Evolutionary conservation across 2,113 vertebrate genomes (phyloP).

Genomic region (Ochotona princeps): DNA sequence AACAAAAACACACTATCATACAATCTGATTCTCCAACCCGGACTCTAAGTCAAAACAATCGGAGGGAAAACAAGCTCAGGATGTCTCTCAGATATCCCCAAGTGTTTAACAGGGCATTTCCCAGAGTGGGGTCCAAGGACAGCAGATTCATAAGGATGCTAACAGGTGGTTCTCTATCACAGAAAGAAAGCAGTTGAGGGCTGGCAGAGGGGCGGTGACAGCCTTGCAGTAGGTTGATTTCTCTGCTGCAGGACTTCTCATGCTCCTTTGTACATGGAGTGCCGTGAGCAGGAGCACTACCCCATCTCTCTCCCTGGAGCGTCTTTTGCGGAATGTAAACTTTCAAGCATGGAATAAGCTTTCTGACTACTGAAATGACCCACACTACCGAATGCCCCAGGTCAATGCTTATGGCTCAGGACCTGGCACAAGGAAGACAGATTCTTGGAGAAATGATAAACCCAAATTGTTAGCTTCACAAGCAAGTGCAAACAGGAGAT

Average conservation of each 20-base stretch:
- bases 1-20: no score
- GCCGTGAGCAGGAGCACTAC: not conserved
- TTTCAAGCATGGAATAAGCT: slow-evolving; percentile 47
- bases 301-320: not conserved
- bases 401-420: not conserved
- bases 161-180: not conserved
- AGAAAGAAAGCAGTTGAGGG: not conserved
- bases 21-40: not conserved
- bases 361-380: not conserved
- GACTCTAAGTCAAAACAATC: not conserved
- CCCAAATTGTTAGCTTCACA: not conserved
- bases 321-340: not conserved
- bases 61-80: not conserved
- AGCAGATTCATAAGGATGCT: slow-evolving; percentile 17
- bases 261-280: not conserved
- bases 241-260: not conserved
- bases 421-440: not conserved
- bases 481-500: slow-evolving; percentile 22
- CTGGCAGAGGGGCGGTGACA: no score
- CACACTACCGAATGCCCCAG: not conserved
- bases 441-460: slow-evolving; percentile 20
- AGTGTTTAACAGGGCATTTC: not conserved
- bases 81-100: not conserved
- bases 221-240: not conserved
- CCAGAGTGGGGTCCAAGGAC: not conserved